A percentile compares a stretch with the other conserved stretches of the same genome.
phyloP scores from a whole-genome alignment of 2,797 vertebrate genomes.

The Sparus aurata region DNA sequence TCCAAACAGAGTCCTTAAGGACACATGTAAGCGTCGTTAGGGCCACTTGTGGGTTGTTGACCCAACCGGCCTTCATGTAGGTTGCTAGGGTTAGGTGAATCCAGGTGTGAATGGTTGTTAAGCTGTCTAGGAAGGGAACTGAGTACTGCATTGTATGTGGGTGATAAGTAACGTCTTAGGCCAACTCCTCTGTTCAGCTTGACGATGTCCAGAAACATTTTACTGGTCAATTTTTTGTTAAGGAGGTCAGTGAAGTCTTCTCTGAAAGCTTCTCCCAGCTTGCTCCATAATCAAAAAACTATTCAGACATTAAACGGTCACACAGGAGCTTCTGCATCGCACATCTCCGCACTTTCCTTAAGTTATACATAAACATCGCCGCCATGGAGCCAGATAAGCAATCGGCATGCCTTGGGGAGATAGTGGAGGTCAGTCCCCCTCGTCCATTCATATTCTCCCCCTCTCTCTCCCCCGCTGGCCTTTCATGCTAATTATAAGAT shows the following conservation, averaged over 20 bases:
- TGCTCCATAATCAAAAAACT: constrained; percentile 73
- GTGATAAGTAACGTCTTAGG: too few relatives aligned
- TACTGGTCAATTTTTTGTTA: constrained; percentile 22
- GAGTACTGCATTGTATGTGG: too few relatives aligned
- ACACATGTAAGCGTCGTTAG: too few relatives aligned
- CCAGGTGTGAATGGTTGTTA: too few relatives aligned
- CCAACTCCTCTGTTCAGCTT: background rate
- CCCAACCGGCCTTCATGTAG: too few relatives aligned
- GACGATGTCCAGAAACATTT: constrained; percentile 41
- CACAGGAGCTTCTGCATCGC: constrained; percentile 68
- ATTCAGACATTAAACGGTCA: constrained; percentile 80
- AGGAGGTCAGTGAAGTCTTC: constrained; percentile 39
- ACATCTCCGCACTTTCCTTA: constrained; percentile 66
- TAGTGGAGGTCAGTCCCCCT: constrained; percentile 80
- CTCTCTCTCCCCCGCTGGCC: constrained; percentile 70
- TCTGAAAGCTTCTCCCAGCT: constrained; percentile 43
- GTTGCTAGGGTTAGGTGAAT: too few relatives aligned
- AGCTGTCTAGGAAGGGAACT: too few relatives aligned
- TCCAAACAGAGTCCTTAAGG: too few relatives aligned
- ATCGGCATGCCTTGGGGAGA: constrained; percentile 72
- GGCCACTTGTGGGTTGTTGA: too few relatives aligned
- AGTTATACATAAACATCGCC: constrained; percentile 82
- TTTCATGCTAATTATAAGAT: constrained; percentile 86
- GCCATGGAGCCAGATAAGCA: constrained; percentile 78
- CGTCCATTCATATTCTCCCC: constrained; percentile 76